Evolutionary conservation across 1,140 invertebrate genomes (phyloP), one percentile per base, ranked within the genome.

Genomic region (Octopus bimaculoides): DNA sequence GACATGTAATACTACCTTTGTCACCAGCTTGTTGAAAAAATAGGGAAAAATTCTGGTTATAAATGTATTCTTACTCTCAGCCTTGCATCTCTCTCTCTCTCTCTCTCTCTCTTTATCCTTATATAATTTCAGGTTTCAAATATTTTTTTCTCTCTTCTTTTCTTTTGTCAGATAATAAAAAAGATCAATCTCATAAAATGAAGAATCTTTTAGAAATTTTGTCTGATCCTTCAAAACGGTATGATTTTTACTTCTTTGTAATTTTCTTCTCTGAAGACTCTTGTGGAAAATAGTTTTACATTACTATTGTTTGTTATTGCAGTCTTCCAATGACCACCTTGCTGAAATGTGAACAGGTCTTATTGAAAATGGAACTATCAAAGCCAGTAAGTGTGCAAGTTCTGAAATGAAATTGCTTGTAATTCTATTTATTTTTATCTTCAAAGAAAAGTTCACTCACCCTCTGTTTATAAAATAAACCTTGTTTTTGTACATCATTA

Each of bases 161-260:
- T 71, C 73, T 5, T 10, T 56, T 78, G 81, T 75, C 84, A 82
- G 95, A 96, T 90, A 93, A 94, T 75, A 95, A 96, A 86, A 96
- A 96, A 82, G 89, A 90, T 89, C 90, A 84, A 53, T 80, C 81
- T 83, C 93, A 93, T 83, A 97, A 97, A 90, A 96, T 97, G 95
- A 97, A 95, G 86, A 97, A 96, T 82, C 91, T 98, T 0, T 88
- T 97, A 14, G 96, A 97, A 85, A 96, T 98, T 82, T 89, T 98
- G 17, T 95, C 95, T 3, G 96, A 96, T 91, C 95, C 96, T 0
- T 93, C 92, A 74, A 95, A 96, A 90, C 91, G 96, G 84, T 86
- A 26, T 78, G 77, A 56, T 77, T 61, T 20, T 9, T 41, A 56
- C 52, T 53, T 78, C 17, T 61, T 61, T 54, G 41, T 78, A 12